Conservation (phyloP, 64 coral and sea anemone genomes). For the Montipora efflorescens region DNA sequence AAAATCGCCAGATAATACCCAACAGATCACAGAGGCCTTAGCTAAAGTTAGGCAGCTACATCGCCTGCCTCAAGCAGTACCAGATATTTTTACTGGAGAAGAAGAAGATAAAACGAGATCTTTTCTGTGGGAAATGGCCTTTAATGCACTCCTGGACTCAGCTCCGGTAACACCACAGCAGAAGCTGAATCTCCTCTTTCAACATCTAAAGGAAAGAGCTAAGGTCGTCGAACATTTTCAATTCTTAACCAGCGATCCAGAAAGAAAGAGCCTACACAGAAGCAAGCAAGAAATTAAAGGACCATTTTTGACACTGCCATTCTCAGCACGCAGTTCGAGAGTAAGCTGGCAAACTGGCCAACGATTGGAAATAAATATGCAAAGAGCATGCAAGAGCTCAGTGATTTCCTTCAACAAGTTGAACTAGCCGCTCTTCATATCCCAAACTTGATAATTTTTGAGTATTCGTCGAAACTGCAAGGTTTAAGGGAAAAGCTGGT, state of each 20-base stretch:
- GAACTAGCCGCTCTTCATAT: conserved; percentile 45
- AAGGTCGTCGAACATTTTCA: conserved; percentile 73
- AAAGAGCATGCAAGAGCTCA: conserved; percentile 33
- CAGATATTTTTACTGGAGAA: conserved; percentile 40
- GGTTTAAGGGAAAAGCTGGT: conserved; percentile 57
- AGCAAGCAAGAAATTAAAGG: conserved; percentile 60
- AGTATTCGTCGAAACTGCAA: no score
- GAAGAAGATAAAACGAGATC: conserved; percentile 44
- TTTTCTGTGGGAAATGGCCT: conserved; percentile 82
- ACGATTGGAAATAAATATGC: conserved; percentile 46
- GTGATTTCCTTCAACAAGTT: conserved; percentile 66
- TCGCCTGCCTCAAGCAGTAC: no score
- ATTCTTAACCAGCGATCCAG: conserved; percentile 26
- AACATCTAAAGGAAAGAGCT: conserved; percentile 46
- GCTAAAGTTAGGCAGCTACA: no score
- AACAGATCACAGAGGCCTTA: no score
- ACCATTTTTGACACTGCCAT: conserved; percentile 49
- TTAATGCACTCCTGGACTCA: conserved; percentile 65
- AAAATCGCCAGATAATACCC: no score
- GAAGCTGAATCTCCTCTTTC: conserved; percentile 56
- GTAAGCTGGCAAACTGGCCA: conserved; percentile 56
- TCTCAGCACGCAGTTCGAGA: conserved; percentile 65
- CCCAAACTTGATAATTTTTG: no score
- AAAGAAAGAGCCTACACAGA: conserved; percentile 47
- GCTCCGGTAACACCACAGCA: conserved; percentile 60